phyloP scores from a whole-genome alignment of 2,888 invertebrate genomes.

The Sturmia bella region DNA sequence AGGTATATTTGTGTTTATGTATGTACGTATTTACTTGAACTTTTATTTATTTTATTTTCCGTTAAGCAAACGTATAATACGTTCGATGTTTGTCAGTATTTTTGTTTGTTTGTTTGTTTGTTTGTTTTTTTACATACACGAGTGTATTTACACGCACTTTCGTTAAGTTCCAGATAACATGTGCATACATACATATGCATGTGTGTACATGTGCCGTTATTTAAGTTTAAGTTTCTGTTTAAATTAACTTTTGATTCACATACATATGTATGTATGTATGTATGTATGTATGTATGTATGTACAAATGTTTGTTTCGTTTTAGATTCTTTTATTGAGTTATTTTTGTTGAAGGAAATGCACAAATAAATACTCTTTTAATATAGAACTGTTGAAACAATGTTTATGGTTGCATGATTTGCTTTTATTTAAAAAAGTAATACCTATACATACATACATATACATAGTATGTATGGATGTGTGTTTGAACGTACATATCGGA shows the following conservation, averaged over 20 bases:
- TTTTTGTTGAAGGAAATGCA: constrained; percentile 57
- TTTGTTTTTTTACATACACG: constrained; percentile 33
- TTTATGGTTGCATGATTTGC: constrained; percentile 1
- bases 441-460: no score
- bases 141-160: constrained; percentile 54
- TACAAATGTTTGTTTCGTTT: constrained; percentile 23
- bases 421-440: no score
- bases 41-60: no score
- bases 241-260: constrained; percentile 41
- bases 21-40: no score
- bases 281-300: constrained; percentile 7
- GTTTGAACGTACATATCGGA: no score
- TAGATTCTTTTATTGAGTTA: constrained; percentile 22
- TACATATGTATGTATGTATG: neutral
- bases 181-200: neutral
- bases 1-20: no score
- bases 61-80: constrained; percentile 43
- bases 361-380: constrained; percentile 56
- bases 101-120: constrained; percentile 30
- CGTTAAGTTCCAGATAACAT: constrained; percentile 9
- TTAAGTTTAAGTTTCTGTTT: constrained; percentile 31
- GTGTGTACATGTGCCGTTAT: constrained; percentile 20
- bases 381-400: neutral
- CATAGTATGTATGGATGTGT: no score
- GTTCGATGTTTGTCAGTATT: constrained; percentile 23